Base-by-base conservation (phyloP, 2,888 invertebrate genomes). In the Acronicta alni region DNA sequence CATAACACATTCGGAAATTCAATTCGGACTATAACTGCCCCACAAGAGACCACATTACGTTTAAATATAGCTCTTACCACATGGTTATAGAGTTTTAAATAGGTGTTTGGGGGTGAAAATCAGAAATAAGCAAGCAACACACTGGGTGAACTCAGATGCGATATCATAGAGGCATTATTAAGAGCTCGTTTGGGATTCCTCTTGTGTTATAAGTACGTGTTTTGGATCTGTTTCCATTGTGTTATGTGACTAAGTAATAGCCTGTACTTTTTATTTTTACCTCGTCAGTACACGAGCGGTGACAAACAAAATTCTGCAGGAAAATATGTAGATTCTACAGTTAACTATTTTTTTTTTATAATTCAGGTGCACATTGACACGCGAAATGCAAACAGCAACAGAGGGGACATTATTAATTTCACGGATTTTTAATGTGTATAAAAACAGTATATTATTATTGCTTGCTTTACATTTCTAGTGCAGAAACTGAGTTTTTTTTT, bases 131-230 rank as follows among this genome's bases (percentile, higher is more conserved):
- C 81, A 83, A 83, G 81, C 77, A 80, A 83, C 82, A 77, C 84
- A 84, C 82, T 86, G 85, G 79, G 80, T 76, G 82, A 86, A 88
- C 59, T 87, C 83, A 78, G 82, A 68, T 76, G 81, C 82, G 87
- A 89, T 91, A 91, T 89, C 86, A 89, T 88, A 89, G 85, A 82
- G 83, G 84, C 85, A 83, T 91, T 93, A 92, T 92, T 92, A 93
- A 92, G 91, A 89, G 89, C 85, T 90, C 89, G 90, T 92, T 92
- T 89, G 89, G 90, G 90, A 91, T 92, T 90, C 90, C 84, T 79
- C 84, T 87, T 84, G 88, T 91, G 91, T 90, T 88, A 81, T 85
- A 75, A 81, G 76, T 75, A 75, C 81, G 76, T 75, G 73, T 77
- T 79, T 68, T 57, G 67, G 16, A 38, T 57, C 57, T 67, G 81